Evolutionary conservation across 2,888 invertebrate genomes (phyloP).

Genomic region (Uropetala carovei): DNA sequence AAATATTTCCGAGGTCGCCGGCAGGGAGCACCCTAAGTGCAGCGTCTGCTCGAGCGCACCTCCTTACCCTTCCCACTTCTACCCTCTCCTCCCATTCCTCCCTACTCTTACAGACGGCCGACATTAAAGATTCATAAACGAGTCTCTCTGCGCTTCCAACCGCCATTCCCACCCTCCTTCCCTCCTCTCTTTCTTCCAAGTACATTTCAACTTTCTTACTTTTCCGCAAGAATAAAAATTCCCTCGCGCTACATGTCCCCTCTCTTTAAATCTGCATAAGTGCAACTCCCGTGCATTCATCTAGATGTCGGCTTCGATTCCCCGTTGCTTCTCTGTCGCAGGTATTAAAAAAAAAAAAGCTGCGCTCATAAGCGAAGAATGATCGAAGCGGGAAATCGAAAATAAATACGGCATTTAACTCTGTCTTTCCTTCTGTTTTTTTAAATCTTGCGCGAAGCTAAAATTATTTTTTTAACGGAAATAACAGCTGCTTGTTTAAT

Average conservation of each 20-base stretch:
- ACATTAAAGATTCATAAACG: conserved; percentile 62
- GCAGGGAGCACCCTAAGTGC: conserved; percentile 19
- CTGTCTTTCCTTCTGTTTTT: too few relatives aligned
- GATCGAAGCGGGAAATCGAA: neutral
- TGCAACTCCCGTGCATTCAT: neutral
- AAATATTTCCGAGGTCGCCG: conserved; percentile 48
- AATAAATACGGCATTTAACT: too few relatives aligned
- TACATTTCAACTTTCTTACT: conserved; percentile 11
- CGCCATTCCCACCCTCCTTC: neutral
- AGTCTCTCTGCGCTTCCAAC: neutral
- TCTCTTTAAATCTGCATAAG: neutral
- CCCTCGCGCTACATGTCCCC: neutral
- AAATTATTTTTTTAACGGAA: too few relatives aligned
- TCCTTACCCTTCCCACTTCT: conserved; percentile 7
- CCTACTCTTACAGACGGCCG: neutral
- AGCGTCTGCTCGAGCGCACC: neutral
- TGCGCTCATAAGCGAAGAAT: neutral
- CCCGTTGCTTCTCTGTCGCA: neutral
- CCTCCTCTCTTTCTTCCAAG: neutral
- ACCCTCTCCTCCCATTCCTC: neutral
- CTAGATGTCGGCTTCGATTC: neutral
- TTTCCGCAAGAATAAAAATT: conserved; percentile 25
- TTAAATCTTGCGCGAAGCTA: too few relatives aligned
- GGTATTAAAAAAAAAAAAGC: neutral
- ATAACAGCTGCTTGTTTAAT: too few relatives aligned